phyloP scores from a whole-genome alignment of 2,797 vertebrate species.

The Pangasius djambal region DNA sequence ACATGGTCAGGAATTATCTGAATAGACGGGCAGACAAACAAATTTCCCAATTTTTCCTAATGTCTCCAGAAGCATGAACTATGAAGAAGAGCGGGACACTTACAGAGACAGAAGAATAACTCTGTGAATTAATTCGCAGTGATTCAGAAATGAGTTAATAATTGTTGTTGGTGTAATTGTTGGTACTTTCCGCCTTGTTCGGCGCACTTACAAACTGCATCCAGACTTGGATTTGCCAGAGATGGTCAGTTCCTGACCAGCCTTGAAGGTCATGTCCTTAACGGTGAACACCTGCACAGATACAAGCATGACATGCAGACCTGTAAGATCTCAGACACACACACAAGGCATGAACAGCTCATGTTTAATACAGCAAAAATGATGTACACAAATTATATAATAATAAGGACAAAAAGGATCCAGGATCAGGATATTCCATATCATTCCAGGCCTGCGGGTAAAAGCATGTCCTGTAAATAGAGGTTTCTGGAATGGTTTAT shows the following conservation, averaged over 20 bases:
- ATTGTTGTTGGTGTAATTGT: neutral
- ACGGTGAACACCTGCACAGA: constrained; percentile 60
- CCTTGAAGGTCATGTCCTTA: constrained; percentile 71
- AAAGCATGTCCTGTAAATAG: neutral
- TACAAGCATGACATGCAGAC: neutral
- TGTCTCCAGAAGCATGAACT: neutral
- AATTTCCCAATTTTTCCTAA: neutral
- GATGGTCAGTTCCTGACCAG: constrained; percentile 75
- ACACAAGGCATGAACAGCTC: neutral
- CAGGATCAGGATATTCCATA: neutral
- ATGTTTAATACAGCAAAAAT: neutral
- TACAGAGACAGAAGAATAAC: neutral
- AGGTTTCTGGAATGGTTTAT: neutral
- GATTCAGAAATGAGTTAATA: neutral
- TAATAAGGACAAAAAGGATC: neutral
- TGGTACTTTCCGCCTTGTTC: neutral
- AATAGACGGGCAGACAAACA: neutral
- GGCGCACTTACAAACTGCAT: constrained; percentile 47
- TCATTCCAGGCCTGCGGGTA: neutral
- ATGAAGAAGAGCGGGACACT: neutral
- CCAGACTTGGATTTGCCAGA: constrained; percentile 59
- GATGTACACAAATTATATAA: neutral
- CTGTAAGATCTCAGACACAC: neutral
- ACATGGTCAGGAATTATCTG: no score
- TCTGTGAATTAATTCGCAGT: neutral